Percentiles rank a stretch among this genome's conserved stretches.
Evolutionary conservation across 64 coral and sea anemone species (phyloP).

Genomic region (Stichodactyla mertensii): DNA sequence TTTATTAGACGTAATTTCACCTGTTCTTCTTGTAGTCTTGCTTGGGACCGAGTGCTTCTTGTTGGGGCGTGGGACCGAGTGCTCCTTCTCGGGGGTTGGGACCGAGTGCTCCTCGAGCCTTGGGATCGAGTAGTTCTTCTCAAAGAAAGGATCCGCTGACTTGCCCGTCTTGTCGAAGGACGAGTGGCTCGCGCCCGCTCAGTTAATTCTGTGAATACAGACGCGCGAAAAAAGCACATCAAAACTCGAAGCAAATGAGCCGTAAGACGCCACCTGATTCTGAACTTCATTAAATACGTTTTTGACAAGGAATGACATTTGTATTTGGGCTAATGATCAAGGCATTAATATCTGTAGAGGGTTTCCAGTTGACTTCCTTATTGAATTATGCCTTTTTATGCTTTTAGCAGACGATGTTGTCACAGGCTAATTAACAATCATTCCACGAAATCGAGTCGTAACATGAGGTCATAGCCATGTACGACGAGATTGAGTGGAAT

Average conservation of each 20-base stretch:
- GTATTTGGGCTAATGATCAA: not conserved
- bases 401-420: no score
- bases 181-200: not conserved
- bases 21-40: not conserved
- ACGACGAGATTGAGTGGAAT: no score
- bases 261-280: not conserved
- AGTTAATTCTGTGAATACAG: not conserved
- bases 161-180: not conserved
- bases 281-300: not conserved
- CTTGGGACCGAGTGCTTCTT: not conserved
- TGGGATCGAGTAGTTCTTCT: not conserved
- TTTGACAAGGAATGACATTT: not conserved
- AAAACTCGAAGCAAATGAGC: not conserved
- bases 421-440: no score
- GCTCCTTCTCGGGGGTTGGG: not conserved
- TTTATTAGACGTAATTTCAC: not conserved
- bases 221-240: not conserved
- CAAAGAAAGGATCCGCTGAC: no score
- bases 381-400: no score
- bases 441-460: no score
- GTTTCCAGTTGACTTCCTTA: not conserved
- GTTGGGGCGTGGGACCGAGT: not conserved
- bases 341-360: not conserved
- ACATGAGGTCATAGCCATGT: no score
- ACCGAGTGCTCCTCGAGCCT: not conserved